Base-by-base conservation (phyloP, 1,140 invertebrate genomes). In the Drosophila gunungcola region DNA sequence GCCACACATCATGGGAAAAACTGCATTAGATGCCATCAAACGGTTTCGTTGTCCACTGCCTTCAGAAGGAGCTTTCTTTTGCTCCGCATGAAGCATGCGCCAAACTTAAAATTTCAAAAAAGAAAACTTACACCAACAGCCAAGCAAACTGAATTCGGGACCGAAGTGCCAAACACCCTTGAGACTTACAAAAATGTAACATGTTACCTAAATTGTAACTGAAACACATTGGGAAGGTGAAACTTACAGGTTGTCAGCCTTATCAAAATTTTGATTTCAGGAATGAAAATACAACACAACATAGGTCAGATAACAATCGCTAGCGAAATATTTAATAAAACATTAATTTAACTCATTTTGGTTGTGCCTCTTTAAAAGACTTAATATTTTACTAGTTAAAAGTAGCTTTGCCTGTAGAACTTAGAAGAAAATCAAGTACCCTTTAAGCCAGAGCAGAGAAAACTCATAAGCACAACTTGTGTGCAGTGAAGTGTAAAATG, bases 21-120 rank as follows among this genome's bases (percentile, higher is more conserved):
- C 74, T 88, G 79, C 75, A 86, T 88, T 86, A 82, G 57, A 65
- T 72, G 64, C 68, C 67, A 67, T 80, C 67, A 57, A 70, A 70
- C 51, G 42, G 43, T 65, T 41, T 70, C 32, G 64, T 49, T 60
- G 78, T 80, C 77, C 67, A 67, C 58, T 52, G 43, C 67, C 65
- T 58, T 5, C 10, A 61, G 39, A 69, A 32, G 49, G 36, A 41
- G 51, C 42, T 56, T 7, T 12, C 45, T 27, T 48, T 48, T 29
- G 46, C 46, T 13, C 16, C 42, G 21, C 13, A 9, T 46, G 13
- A 5, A 10, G 3, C 2, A 21, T 13, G 16, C 49, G 34, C 16
- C 65, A 70, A 70, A 41, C 51, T 69, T 12, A 21, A 70, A 57
- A 49, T 70, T 72, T 51, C 21, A 36, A 48, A 57, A 46, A 51